Evolutionary conservation across 2,797 vertebrate genomes (phyloP), one percentile per base, ranked within the genome.

Genomic region (Acrossocheilus wenchowensis): DNA sequence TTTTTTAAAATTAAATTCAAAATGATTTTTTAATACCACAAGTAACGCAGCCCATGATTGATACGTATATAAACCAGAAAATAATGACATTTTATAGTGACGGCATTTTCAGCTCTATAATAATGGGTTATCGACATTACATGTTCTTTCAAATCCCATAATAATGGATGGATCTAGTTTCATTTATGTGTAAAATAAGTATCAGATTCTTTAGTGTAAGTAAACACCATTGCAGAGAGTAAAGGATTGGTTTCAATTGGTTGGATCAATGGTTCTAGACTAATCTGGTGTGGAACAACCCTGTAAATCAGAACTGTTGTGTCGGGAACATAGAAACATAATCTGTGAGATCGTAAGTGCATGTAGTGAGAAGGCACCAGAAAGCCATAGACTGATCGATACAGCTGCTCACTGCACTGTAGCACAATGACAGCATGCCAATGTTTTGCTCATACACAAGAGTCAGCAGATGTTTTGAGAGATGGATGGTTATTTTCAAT

Each of bases 211-310:
- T 26, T 30, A 84, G 60, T 84, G 34, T 26, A 43, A 84, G 72
- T 41, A 84, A 78, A 30, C 15, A 43, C 36, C 78, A 30, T 43
- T 48, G 14, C 43, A 21, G 39, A 83, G 79, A 12, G 39, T 68
- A 50, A 80, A 30, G 7, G 30, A 68, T 84, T 78, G 69, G 41
- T 75, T 86, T 78, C 9, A 36, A 81, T 45, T 9, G 64, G 57
- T 62, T 66, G 41, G 54, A 86, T 89, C 78, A 77, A 81, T 88
- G 54, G 64, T 80, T 86, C 52, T 73, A 77, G 69, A 72, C 86
- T 77, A 48, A 39, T 81, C 71, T n/a, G 0, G n/a, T 77, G 83
- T 81, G 81, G 17, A 87, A 81, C 57, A 68, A 71, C 54, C 41
- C 48, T 86, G 81, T 85, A 86, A 80, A 45, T 62, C 69, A 62